phyloP scores from a whole-genome alignment of 2,888 invertebrate genomes.

The Tachina lurida region DNA sequence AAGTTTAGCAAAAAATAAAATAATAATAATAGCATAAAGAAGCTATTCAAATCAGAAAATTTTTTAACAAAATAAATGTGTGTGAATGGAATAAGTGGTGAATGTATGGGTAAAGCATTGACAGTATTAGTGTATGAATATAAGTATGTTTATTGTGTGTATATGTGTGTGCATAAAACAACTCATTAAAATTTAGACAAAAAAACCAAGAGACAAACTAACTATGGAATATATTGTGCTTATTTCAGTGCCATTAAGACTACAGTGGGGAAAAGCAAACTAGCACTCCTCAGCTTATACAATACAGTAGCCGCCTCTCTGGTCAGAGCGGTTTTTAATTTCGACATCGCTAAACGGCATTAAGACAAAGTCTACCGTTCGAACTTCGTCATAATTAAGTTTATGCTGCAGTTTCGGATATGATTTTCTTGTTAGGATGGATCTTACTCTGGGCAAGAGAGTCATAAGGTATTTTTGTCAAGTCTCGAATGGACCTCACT shows the following conservation, averaged over 20 bases:
- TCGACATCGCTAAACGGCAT: too few relatives aligned
- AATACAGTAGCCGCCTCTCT: too few relatives aligned
- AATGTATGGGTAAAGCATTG: conserved; percentile 30
- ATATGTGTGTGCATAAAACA: conserved; percentile 35
- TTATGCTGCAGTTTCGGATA: too few relatives aligned
- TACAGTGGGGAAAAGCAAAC: conserved; percentile 7
- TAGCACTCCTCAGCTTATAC: not conserved
- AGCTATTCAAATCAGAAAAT: conserved; percentile 5
- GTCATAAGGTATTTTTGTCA: too few relatives aligned
- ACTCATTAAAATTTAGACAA: conserved; percentile 57
- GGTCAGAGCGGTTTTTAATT: too few relatives aligned
- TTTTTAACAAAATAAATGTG: conserved; percentile 2
- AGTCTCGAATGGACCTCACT: too few relatives aligned
- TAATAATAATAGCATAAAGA: not conserved
- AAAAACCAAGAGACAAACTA: conserved; percentile 42
- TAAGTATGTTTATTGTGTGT: not conserved
- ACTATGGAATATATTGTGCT: conserved; percentile 40
- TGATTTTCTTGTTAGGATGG: too few relatives aligned
- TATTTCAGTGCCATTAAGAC: conserved; percentile 39
- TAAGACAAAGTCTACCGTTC: too few relatives aligned
- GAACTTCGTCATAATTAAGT: too few relatives aligned
- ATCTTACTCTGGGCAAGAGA: too few relatives aligned
- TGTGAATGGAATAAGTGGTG: conserved; percentile 17
- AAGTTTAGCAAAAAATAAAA: conserved; percentile 21
- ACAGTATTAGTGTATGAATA: not conserved